These are phyloP conservation scores for Simalia tracyae DNA, from an alignment of 2,797 vertebrate species.

Conservation along the genomic window DNA sequence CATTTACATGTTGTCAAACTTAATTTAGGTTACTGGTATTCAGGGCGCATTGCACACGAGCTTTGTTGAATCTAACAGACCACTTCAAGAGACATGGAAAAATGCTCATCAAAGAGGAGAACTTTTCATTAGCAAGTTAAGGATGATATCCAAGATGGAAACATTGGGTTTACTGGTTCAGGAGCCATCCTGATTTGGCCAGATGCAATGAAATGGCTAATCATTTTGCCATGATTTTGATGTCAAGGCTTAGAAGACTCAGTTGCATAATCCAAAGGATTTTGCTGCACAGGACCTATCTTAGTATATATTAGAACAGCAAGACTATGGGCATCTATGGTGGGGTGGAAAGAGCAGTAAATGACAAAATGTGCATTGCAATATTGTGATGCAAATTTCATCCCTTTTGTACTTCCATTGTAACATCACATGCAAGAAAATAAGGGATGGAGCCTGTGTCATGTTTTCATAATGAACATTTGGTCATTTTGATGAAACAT, in stretches of 20 bases:
- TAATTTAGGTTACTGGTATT: neutral
- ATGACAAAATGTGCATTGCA: neutral
- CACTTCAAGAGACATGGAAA: neutral
- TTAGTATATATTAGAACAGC: neutral
- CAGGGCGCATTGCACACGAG: neutral
- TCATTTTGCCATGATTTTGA: neutral
- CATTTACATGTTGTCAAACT: neutral
- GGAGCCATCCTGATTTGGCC: neutral
- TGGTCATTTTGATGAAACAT: neutral
- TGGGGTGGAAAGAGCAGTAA: neutral
- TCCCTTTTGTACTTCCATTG: neutral
- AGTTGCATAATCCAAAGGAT: neutral
- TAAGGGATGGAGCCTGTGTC: neutral
- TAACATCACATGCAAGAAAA: neutral
- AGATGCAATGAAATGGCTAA: neutral
- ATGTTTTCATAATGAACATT: neutral
- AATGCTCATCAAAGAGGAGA: neutral
- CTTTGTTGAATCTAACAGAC: neutral
- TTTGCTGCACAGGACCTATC: neutral
- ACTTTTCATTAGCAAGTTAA: neutral
- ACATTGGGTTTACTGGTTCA: neutral
- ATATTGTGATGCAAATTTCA: neutral
- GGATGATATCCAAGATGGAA: neutral
- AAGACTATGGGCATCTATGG: no score
- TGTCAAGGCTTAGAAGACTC: neutral